Evolutionary conservation across 2,797 vertebrate species (phyloP), one percentile per base, ranked within the genome.

Genomic region (Xerus rutilus): DNA sequence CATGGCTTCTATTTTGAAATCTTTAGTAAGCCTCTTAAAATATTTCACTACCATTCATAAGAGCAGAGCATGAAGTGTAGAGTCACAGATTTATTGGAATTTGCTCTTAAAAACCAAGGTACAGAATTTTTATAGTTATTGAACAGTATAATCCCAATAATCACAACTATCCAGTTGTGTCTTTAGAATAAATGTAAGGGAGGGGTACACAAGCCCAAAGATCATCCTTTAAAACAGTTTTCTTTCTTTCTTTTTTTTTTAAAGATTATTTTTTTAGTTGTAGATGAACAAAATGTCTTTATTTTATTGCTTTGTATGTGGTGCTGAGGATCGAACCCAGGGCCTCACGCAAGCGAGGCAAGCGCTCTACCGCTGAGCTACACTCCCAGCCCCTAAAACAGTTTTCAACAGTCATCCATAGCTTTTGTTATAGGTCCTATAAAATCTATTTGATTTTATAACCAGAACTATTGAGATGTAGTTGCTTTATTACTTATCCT

Each of bases 401-500:
- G 2, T 86, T 96, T 57, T 7, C n/a, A 86, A 74, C 39, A 89
- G 0, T 13, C 89, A 70, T 13, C 12, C 35, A 25, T 52, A 86
- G 65, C 4, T 83, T 94, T 17, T 10, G 76, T 91, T 21, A 93
- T 0, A 35, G 39, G 84, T 1, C 30, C 18, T 69, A 79, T 82
- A n/a, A 93, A 95, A 74, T 20, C 32, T 39, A 92, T 35, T 89
- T 95, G 57, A 96, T 93, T 97, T 97, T 95, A 78, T 78, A 95
- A 64, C 18, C 72, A 86, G 10, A 43, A 79, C 82, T 90, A 49
- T 94, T 97, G 93, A 96, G 95, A 97, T 91, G 94, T 12, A 47
- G 18, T 96, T 78, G 4, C 39, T 95, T 74, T 95, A 94, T 95
- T 96, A 95, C 54, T 95, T 93, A 94, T 76, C 52, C 45, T 28